Conservation (phyloP, 1,140 invertebrate genomes). For the Metaphire vulgaris region DNA sequence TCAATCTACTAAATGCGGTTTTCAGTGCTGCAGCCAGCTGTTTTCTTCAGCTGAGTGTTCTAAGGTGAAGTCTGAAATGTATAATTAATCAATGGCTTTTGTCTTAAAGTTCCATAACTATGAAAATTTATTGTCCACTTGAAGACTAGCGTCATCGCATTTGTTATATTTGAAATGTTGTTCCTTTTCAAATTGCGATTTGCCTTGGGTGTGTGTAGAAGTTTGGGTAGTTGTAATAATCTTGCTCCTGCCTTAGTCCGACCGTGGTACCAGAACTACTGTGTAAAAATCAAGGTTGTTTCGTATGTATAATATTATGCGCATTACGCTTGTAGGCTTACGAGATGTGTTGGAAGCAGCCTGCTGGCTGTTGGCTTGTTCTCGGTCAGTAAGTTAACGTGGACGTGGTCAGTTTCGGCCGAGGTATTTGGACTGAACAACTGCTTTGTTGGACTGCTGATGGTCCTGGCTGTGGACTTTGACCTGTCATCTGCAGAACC, state of each 20-base stretch:
- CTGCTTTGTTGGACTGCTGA: conserved; percentile 38
- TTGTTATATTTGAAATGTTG: too few relatives aligned
- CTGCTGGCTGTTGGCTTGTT: conserved; percentile 38
- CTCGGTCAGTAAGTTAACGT: conserved; percentile 40
- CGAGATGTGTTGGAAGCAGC: conserved; percentile 26
- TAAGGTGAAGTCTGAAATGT: conserved; percentile 35
- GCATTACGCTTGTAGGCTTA: conserved; percentile 17
- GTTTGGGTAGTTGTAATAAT: too few relatives aligned
- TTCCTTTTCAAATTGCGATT: too few relatives aligned
- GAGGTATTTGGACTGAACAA: conserved; percentile 50
- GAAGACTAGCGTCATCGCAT: too few relatives aligned
- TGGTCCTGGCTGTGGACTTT: conserved; percentile 38
- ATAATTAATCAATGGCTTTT: too few relatives aligned
- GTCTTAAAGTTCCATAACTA: too few relatives aligned
- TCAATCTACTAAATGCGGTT: conserved; percentile 39
- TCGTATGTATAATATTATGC: too few relatives aligned
- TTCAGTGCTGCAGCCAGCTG: conserved; percentile 33
- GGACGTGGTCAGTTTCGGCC: conserved; percentile 43
- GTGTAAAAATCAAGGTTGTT: too few relatives aligned
- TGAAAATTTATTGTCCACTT: too few relatives aligned
- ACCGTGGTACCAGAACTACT: too few relatives aligned
- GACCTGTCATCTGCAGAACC: conserved; percentile 19
- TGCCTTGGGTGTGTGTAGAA: too few relatives aligned
- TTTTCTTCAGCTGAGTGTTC: conserved; percentile 34
- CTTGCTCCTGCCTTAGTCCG: too few relatives aligned